Percentiles rank a stretch among this genome's conserved stretches.
These are phyloP conservation scores for Tuta absoluta DNA, from an alignment of 2,888 invertebrate genomes.

Conservation along the genomic window DNA sequence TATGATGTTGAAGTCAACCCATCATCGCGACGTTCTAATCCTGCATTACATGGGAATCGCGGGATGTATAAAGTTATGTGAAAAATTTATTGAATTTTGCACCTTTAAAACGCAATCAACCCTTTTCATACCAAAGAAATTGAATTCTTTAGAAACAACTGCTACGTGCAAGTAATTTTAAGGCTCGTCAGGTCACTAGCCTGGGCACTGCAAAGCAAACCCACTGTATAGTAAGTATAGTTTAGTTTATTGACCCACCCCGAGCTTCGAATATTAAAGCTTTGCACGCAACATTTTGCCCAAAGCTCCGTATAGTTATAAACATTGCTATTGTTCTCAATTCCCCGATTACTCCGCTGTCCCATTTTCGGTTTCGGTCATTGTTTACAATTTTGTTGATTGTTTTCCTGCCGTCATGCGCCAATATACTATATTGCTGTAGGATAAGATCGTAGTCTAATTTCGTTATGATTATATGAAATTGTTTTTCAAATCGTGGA, in stretches of 20 bases:
- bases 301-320: slow-evolving; percentile 27
- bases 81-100: too few relatives aligned
- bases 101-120: too few relatives aligned
- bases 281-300: slow-evolving; percentile 47
- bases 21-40: too few relatives aligned
- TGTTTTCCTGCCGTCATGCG: slow-evolving; percentile 1
- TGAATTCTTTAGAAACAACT: too few relatives aligned
- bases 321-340: slow-evolving; percentile 31
- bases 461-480: slow-evolving; percentile 6
- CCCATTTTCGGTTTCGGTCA: slow-evolving; percentile 20
- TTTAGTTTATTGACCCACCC: slow-evolving; percentile 40
- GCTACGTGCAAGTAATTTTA: too few relatives aligned
- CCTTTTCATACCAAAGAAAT: too few relatives aligned
- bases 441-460: not conserved
- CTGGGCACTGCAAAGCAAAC: not conserved
- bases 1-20: too few relatives aligned
- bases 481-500: not conserved
- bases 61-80: too few relatives aligned
- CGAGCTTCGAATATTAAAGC: slow-evolving; percentile 38
- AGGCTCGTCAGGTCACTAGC: too few relatives aligned
- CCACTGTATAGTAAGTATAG: slow-evolving; percentile 1
- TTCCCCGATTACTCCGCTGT: not conserved
- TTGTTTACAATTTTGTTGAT: slow-evolving; percentile 17
- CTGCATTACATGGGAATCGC: too few relatives aligned
- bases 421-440: slow-evolving; percentile 8